Percentiles rank a stretch among this genome's conserved stretches.
Conservation (phyloP, 2,113 vertebrate genomes). For the Pteronura brasiliensis region DNA sequence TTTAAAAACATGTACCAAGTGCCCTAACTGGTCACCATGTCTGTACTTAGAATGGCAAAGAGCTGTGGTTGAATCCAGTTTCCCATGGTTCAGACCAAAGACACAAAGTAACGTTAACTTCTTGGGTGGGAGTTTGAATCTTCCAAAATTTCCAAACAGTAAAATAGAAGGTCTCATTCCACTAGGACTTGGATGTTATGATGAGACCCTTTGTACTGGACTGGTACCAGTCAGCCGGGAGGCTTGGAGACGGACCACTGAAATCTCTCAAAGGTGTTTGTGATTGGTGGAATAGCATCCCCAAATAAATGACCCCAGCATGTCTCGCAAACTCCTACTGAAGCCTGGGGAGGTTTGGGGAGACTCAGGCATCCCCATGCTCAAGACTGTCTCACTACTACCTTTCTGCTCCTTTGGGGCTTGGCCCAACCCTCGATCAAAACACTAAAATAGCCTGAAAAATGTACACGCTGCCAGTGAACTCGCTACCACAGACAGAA, state of each 20-base stretch:
- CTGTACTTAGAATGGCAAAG: neutral
- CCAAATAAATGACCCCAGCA: neutral
- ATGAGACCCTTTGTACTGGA: neutral
- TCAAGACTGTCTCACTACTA: neutral
- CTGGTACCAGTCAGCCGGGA: neutral
- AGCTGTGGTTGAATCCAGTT: neutral
- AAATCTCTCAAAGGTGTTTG: neutral
- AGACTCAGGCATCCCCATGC: neutral
- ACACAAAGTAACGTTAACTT: neutral
- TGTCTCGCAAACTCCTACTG: neutral
- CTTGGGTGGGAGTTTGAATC: neutral
- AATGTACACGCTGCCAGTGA: neutral
- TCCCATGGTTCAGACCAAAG: neutral
- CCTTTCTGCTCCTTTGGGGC: neutral
- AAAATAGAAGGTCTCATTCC: neutral
- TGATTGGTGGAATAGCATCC: neutral
- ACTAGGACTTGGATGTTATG: neutral
- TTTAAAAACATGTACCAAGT: neutral
- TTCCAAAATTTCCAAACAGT: neutral
- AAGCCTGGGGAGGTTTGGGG: neutral
- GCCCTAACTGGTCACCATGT: neutral
- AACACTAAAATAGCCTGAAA: neutral
- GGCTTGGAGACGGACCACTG: neutral
- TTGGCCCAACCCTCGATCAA: neutral
- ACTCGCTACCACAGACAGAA: neutral